Percentiles rank a stretch among this genome's conserved stretches.
Conservation (phyloP, 1,140 invertebrate genomes). For the Danaus plexippus region DNA sequence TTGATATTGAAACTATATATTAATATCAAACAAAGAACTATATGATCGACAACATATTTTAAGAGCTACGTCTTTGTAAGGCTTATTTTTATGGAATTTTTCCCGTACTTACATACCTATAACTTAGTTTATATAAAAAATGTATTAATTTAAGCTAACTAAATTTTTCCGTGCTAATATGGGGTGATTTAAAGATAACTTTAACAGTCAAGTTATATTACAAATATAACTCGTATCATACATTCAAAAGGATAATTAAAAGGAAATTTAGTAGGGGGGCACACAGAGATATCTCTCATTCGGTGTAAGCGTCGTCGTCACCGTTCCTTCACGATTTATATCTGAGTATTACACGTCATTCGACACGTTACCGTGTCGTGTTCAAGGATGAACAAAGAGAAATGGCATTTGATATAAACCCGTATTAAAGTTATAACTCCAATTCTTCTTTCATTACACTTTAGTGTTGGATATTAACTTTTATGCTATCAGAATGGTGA, state of each 20-base stretch:
- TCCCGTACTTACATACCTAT: too few relatives aligned
- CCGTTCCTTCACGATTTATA: conserved; percentile 60
- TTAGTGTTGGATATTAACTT: too few relatives aligned
- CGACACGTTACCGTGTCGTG: conserved; percentile 53
- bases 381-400: conserved; percentile 34
- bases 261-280: conserved; percentile 42
- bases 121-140: too few relatives aligned
- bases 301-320: conserved; percentile 53
- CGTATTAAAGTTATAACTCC: too few relatives aligned
- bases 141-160: too few relatives aligned
- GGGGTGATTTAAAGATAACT: too few relatives aligned
- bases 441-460: too few relatives aligned
- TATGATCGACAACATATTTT: neutral
- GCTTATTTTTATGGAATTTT: too few relatives aligned
- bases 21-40: conserved; percentile 15
- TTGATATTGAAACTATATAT: conserved; percentile 29
- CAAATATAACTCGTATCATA: conserved; percentile 22
- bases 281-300: conserved; percentile 50
- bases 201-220: conserved; percentile 7
- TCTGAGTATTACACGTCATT: conserved; percentile 65
- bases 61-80: too few relatives aligned
- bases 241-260: conserved; percentile 56
- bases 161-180: too few relatives aligned
- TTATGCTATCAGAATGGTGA: too few relatives aligned
- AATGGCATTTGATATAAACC: too few relatives aligned